A percentile compares a stretch with the other conserved stretches of the same genome.
Conservation (phyloP, 2,113 vertebrate species). For the Scophthalmus maximus region DNA sequence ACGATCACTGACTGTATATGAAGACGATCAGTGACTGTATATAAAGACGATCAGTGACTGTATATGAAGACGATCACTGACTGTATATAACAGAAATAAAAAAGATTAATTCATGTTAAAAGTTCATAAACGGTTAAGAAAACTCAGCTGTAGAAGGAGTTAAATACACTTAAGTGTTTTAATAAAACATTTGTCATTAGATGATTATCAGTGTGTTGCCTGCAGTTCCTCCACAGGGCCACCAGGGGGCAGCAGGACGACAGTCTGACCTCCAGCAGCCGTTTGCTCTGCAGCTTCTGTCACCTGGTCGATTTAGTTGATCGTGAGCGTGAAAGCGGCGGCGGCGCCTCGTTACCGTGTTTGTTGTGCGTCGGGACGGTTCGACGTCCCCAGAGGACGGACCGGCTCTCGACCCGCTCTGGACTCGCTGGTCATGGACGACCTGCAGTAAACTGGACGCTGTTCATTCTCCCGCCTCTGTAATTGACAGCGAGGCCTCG, state of each 20-base stretch:
- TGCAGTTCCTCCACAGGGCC: slow-evolving; percentile 14
- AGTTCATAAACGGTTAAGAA: too few relatives aligned
- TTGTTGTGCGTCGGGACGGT: slow-evolving; percentile 46
- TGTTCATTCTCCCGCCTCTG: slow-evolving; percentile 45
- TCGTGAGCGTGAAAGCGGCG: slow-evolving; percentile 55
- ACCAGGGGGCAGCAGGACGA: slow-evolving; percentile 64
- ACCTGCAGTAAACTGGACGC: slow-evolving; percentile 42
- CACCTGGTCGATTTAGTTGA: slow-evolving; percentile 61
- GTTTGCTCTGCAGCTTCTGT: slow-evolving; percentile 35
- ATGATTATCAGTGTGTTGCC: too few relatives aligned
- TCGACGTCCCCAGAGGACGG: slow-evolving; percentile 35
- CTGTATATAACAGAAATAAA: too few relatives aligned
- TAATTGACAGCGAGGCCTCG: slow-evolving; percentile 52
- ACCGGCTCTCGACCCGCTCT: too few relatives aligned
- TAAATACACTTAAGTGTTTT: too few relatives aligned
- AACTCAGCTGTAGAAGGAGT: too few relatives aligned
- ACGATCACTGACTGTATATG: too few relatives aligned
- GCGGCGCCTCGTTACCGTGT: slow-evolving; percentile 61
- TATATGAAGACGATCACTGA: too few relatives aligned
- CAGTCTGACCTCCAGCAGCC: slow-evolving; percentile 10
- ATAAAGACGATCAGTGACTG: too few relatives aligned
- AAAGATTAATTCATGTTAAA: too few relatives aligned
- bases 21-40: too few relatives aligned
- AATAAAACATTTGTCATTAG: too few relatives aligned
- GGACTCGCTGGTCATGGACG: slow-evolving; percentile 35